phyloP scores from a whole-genome alignment of 2,113 vertebrate genomes.

The Mesembrinibis cayennensis region DNA sequence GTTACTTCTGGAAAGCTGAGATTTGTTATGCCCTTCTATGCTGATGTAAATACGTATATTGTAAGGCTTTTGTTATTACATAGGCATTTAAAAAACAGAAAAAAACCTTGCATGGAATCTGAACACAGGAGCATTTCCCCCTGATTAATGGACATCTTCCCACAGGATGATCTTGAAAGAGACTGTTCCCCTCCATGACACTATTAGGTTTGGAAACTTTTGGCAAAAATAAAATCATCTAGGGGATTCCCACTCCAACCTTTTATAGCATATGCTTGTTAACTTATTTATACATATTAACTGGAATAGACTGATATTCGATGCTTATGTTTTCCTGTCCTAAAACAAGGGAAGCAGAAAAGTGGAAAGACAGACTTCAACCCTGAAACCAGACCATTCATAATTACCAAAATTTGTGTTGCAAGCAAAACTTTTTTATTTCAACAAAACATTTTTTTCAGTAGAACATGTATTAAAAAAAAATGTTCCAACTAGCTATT shows the following conservation, averaged over 20 bases:
- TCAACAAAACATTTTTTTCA: background rate
- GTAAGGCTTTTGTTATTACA: background rate
- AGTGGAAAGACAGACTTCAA: background rate
- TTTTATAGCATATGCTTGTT: background rate
- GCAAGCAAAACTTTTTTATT: background rate
- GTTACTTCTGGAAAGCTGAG: background rate
- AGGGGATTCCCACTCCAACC: background rate
- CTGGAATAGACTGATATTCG: background rate
- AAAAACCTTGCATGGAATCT: background rate
- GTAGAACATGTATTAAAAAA: background rate
- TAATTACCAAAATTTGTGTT: background rate
- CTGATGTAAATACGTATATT: background rate
- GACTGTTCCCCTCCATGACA: background rate
- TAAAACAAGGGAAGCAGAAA: background rate
- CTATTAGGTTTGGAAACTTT: background rate
- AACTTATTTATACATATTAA: background rate
- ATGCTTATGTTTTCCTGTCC: background rate
- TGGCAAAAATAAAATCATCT: background rate
- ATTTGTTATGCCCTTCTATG: background rate
- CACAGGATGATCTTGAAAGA: background rate
- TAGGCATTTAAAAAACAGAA: background rate
- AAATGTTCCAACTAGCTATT: background rate
- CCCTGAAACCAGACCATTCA: background rate
- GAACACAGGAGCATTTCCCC: background rate
- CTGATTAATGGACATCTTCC: background rate